Conservation (phyloP, 2,888 invertebrate genomes). For the Artemia sinica region DNA sequence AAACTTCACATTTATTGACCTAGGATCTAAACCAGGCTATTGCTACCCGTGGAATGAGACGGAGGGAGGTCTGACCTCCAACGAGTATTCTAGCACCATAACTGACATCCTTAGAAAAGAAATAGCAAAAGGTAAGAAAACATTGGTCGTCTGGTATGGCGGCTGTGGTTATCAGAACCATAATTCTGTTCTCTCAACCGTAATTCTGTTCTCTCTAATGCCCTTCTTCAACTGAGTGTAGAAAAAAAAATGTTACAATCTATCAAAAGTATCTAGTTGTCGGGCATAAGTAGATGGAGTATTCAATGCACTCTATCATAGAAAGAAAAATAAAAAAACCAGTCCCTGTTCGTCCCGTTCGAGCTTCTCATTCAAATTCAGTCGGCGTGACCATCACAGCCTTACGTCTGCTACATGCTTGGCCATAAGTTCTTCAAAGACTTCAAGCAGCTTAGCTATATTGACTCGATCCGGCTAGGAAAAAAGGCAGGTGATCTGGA, state of each 20-base stretch:
- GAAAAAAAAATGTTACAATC: too few relatives aligned
- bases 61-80: constrained; percentile 26
- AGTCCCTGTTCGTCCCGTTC: constrained; percentile 26
- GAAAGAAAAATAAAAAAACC: constrained; percentile 30
- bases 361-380: constrained; percentile 27
- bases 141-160: constrained; percentile 27
- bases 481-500: constrained; percentile 25
- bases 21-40: constrained; percentile 24
- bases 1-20: constrained; percentile 28
- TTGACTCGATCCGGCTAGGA: constrained; percentile 27
- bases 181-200: constrained; percentile 27
- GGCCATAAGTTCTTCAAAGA: constrained; percentile 23
- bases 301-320: constrained; percentile 30
- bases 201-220: constrained; percentile 28
- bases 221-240: too few relatives aligned
- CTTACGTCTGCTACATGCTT: constrained; percentile 25
- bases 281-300: constrained; percentile 31
- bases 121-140: constrained; percentile 23
- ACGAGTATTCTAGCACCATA: constrained; percentile 26
- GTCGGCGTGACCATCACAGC: constrained; percentile 25
- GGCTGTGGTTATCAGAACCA: constrained; percentile 28
- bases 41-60: constrained; percentile 28
- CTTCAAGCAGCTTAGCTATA: constrained; percentile 22
- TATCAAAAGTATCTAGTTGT: too few relatives aligned
- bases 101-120: constrained; percentile 23